These are phyloP conservation scores for Vidua macroura DNA, from an alignment of 2,113 vertebrate species.

Conservation along the genomic window DNA sequence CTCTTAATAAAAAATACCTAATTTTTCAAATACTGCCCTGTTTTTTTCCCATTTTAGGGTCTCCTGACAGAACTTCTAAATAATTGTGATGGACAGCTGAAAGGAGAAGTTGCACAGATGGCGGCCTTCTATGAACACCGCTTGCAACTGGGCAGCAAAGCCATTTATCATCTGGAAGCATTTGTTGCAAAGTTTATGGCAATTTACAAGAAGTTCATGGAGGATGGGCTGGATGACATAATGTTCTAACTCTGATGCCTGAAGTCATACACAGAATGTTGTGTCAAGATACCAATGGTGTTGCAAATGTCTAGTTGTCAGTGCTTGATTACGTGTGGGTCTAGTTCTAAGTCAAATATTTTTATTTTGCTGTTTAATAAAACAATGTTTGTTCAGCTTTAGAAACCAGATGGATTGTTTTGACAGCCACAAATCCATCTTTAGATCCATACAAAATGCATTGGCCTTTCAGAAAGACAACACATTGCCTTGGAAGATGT, in stretches of 20 bases:
- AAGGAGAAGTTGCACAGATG: slow-evolving; percentile 92
- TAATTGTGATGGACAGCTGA: slow-evolving; percentile 96
- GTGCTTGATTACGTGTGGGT: background rate
- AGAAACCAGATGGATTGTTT: background rate
- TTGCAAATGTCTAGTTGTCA: background rate
- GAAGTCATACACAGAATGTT: background rate
- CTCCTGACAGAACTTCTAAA: slow-evolving; percentile 88
- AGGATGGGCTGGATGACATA: slow-evolving; percentile 94
- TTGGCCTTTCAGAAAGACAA: background rate
- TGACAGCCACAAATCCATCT: background rate
- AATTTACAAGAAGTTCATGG: slow-evolving; percentile 98
- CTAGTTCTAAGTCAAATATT: slow-evolving; percentile 4
- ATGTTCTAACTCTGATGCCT: slow-evolving; percentile 79
- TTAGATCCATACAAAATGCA: background rate
- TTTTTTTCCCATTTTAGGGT: slow-evolving; percentile 70
- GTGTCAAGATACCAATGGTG: background rate
- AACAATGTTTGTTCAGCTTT: background rate
- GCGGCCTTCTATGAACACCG: slow-evolving; percentile 94
- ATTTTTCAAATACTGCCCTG: background rate
- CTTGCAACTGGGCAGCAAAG: slow-evolving; percentile 92
- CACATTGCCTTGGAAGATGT: background rate
- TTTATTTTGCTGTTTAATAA: background rate
- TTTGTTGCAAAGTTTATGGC: slow-evolving; percentile 98
- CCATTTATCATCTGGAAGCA: slow-evolving; percentile 96
- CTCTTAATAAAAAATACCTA: background rate